A percentile compares a stretch with the other conserved stretches of the same genome.
Evolutionary conservation across 2,888 invertebrate species (phyloP).

Genomic region (Sycophila texana): DNA sequence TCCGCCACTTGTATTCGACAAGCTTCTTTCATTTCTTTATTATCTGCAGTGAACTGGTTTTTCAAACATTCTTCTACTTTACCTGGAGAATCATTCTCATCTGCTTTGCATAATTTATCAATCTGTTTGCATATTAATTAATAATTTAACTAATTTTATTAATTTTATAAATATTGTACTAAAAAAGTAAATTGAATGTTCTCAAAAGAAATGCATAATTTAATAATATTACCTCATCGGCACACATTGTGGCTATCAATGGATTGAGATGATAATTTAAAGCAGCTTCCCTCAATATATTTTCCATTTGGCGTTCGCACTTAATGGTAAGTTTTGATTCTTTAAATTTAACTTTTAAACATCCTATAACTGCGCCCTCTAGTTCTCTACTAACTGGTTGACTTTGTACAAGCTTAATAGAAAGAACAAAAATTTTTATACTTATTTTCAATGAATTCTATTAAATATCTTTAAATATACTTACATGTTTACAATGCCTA

Average conservation of each 20-base stretch:
- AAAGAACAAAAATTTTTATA: constrained; percentile 11
- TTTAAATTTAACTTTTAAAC: constrained; percentile 88
- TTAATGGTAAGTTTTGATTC: constrained; percentile 83
- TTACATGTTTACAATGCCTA: constrained; percentile 81
- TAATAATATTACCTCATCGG: constrained; percentile 77
- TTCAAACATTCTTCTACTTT: constrained; percentile 94
- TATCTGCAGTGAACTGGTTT: constrained; percentile 80
- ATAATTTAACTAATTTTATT: constrained; percentile 61
- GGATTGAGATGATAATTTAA: constrained; percentile 94
- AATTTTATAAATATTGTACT: constrained; percentile 65
- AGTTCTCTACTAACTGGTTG: constrained; percentile 81
- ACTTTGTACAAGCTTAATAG: constrained; percentile 62
- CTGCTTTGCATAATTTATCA: constrained; percentile 76
- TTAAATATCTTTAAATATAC: constrained; percentile 76
- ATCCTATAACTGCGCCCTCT: constrained; percentile 89
- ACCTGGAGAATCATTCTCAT: constrained; percentile 77
- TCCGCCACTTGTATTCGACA: constrained; percentile 92
- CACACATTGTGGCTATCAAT: constrained; percentile 87
- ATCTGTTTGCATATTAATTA: constrained; percentile 69
- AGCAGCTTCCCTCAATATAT: constrained; percentile 90
- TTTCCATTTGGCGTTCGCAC: constrained; percentile 90
- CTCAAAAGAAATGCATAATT: background rate
- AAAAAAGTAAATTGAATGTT: constrained; percentile 67
- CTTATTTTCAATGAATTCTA: background rate
- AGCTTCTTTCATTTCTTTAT: constrained; percentile 83